Base-by-base conservation (phyloP, 37 sponge, comb jelly and placozoan genomes). In the Lycopodina hypogea region DNA sequence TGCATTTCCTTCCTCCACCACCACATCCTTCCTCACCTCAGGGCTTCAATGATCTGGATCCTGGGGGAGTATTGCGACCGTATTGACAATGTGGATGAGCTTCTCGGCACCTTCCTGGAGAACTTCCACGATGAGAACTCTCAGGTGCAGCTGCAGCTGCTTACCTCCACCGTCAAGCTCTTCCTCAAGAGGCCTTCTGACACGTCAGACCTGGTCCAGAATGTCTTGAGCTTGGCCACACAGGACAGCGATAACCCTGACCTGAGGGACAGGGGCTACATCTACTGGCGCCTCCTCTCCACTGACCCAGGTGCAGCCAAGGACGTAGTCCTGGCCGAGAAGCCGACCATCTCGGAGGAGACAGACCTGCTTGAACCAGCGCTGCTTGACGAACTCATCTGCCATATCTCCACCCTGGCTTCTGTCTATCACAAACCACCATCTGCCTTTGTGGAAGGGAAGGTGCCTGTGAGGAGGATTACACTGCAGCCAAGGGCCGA, bases 171-270 rank as follows among this genome's bases (percentile, higher is more conserved):
- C 41, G 99, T 98, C 50, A 98, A 98, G 89, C 90, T 98, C 51
- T 98, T 98, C 82, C 86, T 98, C 67, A 98, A 95, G 82, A 72
- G 85, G 34, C 99, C 99, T 12, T 57, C 88, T 19, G 93, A 95
- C 61, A 98, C 96, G 0, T 96, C 95, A 70, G 89, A 93, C 62
- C 76, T 98, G 78, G 99, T 98, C 0, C 99, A 98, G 90, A 78
- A 48, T 2, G 99, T 95, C 36, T 92, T 98, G 51, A 90, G 87
- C 65, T 72, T 95, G 72, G 96, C 96, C 56, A 98, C 99, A n/a
- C 98, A 96, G 93, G 99, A 98, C 74, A 96, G 93, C 34, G 99
- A 98, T 77, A 98, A 98, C 69, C 99, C 99, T 42, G 99, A 98
- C 58, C 84, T 98, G 15, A 72, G 99, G 9, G 99, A 98, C 89